Base-by-base conservation (phyloP, 2,888 invertebrate species). In the Drosophila lacicola region DNA sequence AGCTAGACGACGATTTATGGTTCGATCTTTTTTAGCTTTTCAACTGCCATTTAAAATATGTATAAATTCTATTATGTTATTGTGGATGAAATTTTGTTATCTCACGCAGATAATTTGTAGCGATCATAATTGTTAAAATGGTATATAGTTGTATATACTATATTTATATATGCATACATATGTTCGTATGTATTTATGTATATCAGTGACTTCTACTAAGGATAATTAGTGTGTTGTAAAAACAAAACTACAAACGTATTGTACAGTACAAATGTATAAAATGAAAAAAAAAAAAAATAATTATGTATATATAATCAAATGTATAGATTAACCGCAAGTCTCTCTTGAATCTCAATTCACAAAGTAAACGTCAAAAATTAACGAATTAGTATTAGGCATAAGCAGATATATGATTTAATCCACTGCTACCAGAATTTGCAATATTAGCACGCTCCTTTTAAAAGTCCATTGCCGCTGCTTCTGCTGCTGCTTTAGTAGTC, bases 341-440 rank as follows among this genome's bases (percentile, higher is more conserved):
- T 88, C 75, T 70, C 47, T 80, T 80, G 73, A 82, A 82, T 82
- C 82, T 82, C 82, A 88, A 86, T 75, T 76, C 64, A 75, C 62
- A 65, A 68, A 71, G 42, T 71, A 65, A 65, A 69, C 63, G 74
- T 74, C 58, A 69, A 78, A 41, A 54, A 44, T 66, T 33, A 77
- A 76, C 62, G 67, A 29, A 68, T 74, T 53, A 57, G 39, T 65
- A 36, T 78, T 63, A 78, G 72, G 74, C 62, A 64, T 54, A 13
- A 42, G 55, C 63, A 70, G 45, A 58, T 10, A 62, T 60, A 49
- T 60, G 58, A 63, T 50, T n/a, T 29, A 57, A 55, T n/a, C 44
- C 14, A 54, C 53, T 47, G 36, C 45, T 65, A 51, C 37, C 42
- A 50, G 54, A 65, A 65, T 29, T 29, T 58, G 49, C 41, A 36